phyloP scores from a whole-genome alignment of 2,797 vertebrate species.

The Halcyon badia region DNA sequence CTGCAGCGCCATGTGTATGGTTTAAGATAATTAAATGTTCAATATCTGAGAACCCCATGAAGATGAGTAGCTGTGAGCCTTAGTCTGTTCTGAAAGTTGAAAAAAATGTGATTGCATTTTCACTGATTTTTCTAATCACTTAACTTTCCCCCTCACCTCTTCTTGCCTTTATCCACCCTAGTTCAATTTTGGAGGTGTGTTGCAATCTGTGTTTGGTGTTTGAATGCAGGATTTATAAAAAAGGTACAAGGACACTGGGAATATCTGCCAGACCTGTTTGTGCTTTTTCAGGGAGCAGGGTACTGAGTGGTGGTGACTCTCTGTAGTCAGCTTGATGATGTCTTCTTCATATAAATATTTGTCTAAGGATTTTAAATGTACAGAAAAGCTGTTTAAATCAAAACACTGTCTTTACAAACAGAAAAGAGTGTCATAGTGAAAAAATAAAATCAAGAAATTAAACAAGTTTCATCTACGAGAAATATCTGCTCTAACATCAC shows the following conservation, averaged over 20 bases:
- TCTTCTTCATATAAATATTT: neutral
- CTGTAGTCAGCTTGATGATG: neutral
- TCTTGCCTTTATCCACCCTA: neutral
- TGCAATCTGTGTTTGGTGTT: neutral
- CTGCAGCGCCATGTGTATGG: neutral
- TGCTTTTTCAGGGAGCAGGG: neutral
- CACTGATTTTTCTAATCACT: neutral
- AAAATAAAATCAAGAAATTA: neutral
- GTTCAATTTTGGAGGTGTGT: neutral
- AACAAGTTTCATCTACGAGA: neutral
- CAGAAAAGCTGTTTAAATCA: neutral
- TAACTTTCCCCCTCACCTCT: neutral
- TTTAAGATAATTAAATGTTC: slow-evolving; percentile 32
- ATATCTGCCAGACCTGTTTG: neutral
- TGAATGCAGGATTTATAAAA: neutral
- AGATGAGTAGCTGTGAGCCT: neutral
- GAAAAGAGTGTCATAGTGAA: neutral
- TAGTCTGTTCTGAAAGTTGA: neutral
- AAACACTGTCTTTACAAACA: neutral
- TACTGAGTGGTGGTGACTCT: neutral
- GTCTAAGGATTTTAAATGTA: neutral
- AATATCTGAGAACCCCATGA: neutral
- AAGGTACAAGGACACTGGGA: neutral
- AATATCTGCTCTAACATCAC: neutral
- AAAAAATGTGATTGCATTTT: neutral